Base-by-base conservation (phyloP, 1,140 invertebrate genomes). In the Drosophila insularis region DNA sequence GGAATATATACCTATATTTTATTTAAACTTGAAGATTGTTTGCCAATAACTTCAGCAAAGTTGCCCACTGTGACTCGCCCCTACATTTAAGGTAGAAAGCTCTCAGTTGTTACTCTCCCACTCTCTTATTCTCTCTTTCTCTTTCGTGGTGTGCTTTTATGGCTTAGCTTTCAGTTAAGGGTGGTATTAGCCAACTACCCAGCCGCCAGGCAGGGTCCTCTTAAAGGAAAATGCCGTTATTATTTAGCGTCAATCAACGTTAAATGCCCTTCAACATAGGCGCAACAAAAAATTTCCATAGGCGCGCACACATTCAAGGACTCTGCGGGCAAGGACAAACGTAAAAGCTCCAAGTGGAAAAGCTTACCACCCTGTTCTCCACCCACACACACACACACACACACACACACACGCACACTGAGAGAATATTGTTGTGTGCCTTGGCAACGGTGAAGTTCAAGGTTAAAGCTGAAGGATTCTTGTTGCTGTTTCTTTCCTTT, bases 381-480 rank as follows among this genome's bases (percentile, higher is more conserved):
- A 10, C 43, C 43, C 43, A 50, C 43, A 1, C 35, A 50, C 8
- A 10, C 17, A 17, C 43, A 7, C 43, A 50, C 43, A 50, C 43
- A 50, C 43, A 50, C 43, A 11, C 43, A 39, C 37, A n/a, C 37
- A 39, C 4, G 17, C 39, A 40, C 2, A n/a, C 14, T n/a, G n/a
- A 27, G 5, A 21, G 0, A 50, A 50, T 21, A 50, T 50, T 50
- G 60, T 70, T 61, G 62, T 40, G 46, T 74, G 82, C 82, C 81
- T 81, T 78, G 63, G 71, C 74, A 86, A 81, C 81, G 82, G 74
- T 89, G 84, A 89, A 89, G 84, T 89, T 89, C 84, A 89, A 89
- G 84, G 84, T 89, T 89, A 89, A 80, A 84, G 68, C 78, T 74
- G 74, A 80, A 73, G 77, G 77, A 76, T 79, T 79, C 37, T 59